phyloP scores from a whole-genome alignment of 2,113 vertebrate species.

The Thymallus thymallus region DNA sequence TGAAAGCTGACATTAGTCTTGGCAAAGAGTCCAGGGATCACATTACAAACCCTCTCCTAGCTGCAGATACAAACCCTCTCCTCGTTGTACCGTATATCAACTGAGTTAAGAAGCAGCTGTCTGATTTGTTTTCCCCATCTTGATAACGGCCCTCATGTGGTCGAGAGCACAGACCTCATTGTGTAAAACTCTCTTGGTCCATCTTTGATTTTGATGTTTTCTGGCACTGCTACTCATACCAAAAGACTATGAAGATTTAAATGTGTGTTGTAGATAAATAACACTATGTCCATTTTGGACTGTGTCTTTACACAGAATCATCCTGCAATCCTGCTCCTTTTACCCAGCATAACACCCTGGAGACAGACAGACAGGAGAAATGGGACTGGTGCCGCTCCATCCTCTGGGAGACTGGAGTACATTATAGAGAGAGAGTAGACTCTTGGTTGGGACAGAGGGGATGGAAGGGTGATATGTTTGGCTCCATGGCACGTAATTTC shows the following conservation, averaged over 20 bases:
- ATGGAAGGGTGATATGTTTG: slow-evolving; percentile 24
- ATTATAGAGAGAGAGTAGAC: slow-evolving; percentile 13
- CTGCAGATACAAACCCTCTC: not conserved
- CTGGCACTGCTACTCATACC: not conserved
- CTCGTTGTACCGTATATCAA: not conserved
- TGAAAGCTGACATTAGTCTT: slow-evolving; percentile 14
- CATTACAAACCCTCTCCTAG: slow-evolving; percentile 1
- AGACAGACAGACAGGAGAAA: slow-evolving; percentile 8
- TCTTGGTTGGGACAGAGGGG: slow-evolving; percentile 16
- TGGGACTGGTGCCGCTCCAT: slow-evolving; percentile 10
- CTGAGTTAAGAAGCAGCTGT: not conserved
- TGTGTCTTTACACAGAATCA: not conserved
- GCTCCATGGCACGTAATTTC: not conserved
- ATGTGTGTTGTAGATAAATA: not conserved
- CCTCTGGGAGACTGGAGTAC: slow-evolving; percentile 23
- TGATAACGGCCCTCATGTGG: not conserved
- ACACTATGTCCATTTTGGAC: not conserved
- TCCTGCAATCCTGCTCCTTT: not conserved
- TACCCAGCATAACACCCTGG: not conserved
- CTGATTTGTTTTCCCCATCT: not conserved
- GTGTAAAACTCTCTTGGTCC: not conserved
- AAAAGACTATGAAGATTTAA: not conserved
- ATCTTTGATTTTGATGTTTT: too few relatives aligned
- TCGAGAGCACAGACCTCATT: not conserved
- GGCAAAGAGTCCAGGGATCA: slow-evolving; percentile 16